Percentiles rank a stretch among this genome's conserved stretches.
phyloP scores from a whole-genome alignment of 2,888 invertebrate species.

The Cylloceria caligata region DNA sequence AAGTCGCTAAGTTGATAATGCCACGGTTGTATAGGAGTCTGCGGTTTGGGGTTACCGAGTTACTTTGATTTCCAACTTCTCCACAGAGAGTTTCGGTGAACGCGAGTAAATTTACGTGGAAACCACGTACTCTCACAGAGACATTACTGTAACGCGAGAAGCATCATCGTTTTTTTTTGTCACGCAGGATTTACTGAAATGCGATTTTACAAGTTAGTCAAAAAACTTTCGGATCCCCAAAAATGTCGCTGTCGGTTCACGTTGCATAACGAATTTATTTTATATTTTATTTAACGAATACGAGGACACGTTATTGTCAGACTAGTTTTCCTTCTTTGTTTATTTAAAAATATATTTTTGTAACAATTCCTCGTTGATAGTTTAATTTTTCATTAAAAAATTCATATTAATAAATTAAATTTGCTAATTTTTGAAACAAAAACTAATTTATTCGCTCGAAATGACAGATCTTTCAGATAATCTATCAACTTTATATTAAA shows the following conservation, averaged over 20 bases:
- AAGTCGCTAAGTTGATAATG: slow-evolving; percentile 54
- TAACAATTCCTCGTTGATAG: background rate
- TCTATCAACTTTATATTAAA: no score
- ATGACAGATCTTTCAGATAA: no score
- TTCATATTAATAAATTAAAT: no score
- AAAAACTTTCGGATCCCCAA: slow-evolving; percentile 30
- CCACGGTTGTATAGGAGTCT: slow-evolving; percentile 8
- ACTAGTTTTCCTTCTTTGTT: background rate
- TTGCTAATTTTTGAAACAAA: no score
- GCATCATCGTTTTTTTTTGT: slow-evolving; percentile 59
- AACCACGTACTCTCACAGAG: slow-evolving; percentile 25
- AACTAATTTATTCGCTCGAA: no score
- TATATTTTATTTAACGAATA: background rate
- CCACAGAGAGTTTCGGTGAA: slow-evolving; percentile 24
- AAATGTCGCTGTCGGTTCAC: no score
- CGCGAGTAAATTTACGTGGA: slow-evolving; percentile 22
- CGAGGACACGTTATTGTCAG: slow-evolving; percentile 4
- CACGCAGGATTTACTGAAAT: slow-evolving; percentile 27
- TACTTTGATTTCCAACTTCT: slow-evolving; percentile 62
- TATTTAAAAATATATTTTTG: background rate
- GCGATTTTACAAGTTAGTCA: slow-evolving; percentile 30
- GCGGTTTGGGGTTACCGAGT: slow-evolving; percentile 58
- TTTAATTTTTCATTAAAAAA: background rate
- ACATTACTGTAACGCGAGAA: slow-evolving; percentile 51
- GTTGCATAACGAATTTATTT: background rate